Conservation (phyloP, 2,113 vertebrate species). For the Semicossyphus pulcher region DNA sequence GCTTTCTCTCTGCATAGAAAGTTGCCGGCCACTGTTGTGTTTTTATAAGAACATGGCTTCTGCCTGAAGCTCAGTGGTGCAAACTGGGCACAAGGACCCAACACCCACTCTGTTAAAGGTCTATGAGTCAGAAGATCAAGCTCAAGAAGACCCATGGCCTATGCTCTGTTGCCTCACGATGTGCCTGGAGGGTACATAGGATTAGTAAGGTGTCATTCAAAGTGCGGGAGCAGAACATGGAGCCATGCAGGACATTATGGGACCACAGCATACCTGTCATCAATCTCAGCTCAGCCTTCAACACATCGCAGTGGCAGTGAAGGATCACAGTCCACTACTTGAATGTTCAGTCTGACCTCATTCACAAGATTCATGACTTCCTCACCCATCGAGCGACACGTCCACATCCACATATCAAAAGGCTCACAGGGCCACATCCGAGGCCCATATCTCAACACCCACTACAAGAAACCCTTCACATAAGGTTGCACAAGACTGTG, state of each 20-base stretch:
- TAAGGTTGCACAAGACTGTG: neutral
- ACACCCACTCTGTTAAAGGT: too few species aligned
- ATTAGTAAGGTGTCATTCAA: constrained; percentile 29
- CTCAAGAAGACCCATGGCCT: too few species aligned
- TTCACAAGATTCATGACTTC: constrained; percentile 56
- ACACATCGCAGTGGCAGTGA: constrained; percentile 40
- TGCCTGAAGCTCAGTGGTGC: too few species aligned
- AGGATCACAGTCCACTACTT: constrained; percentile 28
- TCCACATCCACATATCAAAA: constrained; percentile 6
- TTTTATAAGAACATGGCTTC: too few species aligned
- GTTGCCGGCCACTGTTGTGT: too few species aligned
- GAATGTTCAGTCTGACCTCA: constrained; percentile 53
- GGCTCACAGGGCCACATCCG: neutral
- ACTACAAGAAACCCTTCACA: neutral
- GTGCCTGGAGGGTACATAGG: neutral
- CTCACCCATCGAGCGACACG: constrained; percentile 5
- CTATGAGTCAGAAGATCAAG: too few species aligned
- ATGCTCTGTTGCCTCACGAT: neutral
- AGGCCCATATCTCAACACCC: neutral
- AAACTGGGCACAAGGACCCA: too few species aligned
- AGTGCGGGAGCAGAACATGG: neutral
- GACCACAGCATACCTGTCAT: constrained; percentile 27
- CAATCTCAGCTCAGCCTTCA: constrained; percentile 60
- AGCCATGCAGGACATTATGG: constrained; percentile 6
- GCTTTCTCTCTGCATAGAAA: too few species aligned